phyloP scores from a whole-genome alignment of 2,113 vertebrate genomes.

The Otis tarda region DNA sequence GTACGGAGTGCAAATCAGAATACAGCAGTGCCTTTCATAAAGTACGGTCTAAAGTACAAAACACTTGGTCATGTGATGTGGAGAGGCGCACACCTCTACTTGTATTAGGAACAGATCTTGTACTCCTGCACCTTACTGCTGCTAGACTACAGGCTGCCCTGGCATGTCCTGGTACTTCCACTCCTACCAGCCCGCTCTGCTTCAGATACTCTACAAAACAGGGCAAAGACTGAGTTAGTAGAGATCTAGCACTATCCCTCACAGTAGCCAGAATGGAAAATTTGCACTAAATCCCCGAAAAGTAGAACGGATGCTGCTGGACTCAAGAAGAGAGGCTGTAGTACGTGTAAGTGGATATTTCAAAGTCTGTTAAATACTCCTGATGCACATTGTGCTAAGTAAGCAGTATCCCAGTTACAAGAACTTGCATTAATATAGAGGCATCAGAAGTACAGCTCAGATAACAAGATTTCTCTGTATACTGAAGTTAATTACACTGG shows the following conservation, averaged over 20 bases:
- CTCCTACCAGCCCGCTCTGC: not conserved
- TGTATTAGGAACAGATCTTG: not conserved
- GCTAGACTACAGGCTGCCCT: not conserved
- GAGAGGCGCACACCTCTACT: fast-evolving
- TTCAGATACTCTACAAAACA: not conserved
- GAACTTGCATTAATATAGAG: not conserved
- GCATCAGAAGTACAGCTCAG: not conserved
- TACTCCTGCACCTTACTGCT: not conserved
- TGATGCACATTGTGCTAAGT: not conserved
- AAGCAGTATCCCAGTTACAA: not conserved
- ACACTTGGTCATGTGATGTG: not conserved
- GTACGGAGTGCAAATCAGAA: not conserved
- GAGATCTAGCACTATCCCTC: not conserved
- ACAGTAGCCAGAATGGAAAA: not conserved
- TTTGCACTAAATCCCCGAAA: not conserved
- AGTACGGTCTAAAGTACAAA: not conserved
- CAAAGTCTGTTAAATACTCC: not conserved
- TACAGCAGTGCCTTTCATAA: not conserved
- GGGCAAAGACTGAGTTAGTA: not conserved
- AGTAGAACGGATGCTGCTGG: not conserved
- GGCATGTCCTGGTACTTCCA: not conserved
- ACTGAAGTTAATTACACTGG: not conserved
- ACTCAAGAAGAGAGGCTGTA: not conserved
- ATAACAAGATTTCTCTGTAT: not conserved
- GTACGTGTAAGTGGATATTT: fast-evolving